Base-by-base conservation (phyloP, 1,140 invertebrate genomes). In the Archegozetes longisetosus region DNA sequence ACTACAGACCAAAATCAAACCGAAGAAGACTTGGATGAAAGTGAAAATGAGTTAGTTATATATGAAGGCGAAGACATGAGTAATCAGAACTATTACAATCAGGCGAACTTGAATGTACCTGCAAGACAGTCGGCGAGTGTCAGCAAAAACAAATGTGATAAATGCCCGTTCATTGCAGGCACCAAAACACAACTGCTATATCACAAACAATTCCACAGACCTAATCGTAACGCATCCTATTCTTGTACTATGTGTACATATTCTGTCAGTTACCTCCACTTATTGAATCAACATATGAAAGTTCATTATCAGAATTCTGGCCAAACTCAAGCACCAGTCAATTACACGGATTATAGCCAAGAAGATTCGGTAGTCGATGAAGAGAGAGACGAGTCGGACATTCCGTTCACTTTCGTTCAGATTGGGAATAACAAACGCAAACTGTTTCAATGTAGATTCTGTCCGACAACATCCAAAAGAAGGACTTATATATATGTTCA, bases 371-470 rank as follows among this genome's bases (percentile, higher is more conserved):
- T 9, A 20, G 50, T 9, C 4, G n/a, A 6, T 6, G 50, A 25
- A 20, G 54, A 57, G 13, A 26, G 25, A 54, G 62, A 62, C 49
- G 66, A 63, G 48, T 61, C 53, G 22, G 56, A 61, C n/a, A 54
- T 62, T n/a, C 73, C 81, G 48, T 82, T 85, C 1, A 86, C 32
- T 40, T 40, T 83, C 82, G 82, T 85, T 0, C 81, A 81, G 0
- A 78, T 72, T 17, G 78, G 77, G 4, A 82, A 82, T 22, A 79
- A 80, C 13, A 82, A 86, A 60, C 78, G 80, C 12, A 88, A 88
- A 72, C 85, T 91, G 80, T 83, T 84, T 65, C 86, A 87, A 68
- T 91, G 86, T 68, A 76, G 83, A 28, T 83, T 80, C 67, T 90
- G 88, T 70, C 86, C 88, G 0, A 86, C 87, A 69, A 82, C 86